Evolutionary conservation across 35 echinoderm and acorn worm genomes (phyloP).

Genomic region (Acanthaster planci): DNA sequence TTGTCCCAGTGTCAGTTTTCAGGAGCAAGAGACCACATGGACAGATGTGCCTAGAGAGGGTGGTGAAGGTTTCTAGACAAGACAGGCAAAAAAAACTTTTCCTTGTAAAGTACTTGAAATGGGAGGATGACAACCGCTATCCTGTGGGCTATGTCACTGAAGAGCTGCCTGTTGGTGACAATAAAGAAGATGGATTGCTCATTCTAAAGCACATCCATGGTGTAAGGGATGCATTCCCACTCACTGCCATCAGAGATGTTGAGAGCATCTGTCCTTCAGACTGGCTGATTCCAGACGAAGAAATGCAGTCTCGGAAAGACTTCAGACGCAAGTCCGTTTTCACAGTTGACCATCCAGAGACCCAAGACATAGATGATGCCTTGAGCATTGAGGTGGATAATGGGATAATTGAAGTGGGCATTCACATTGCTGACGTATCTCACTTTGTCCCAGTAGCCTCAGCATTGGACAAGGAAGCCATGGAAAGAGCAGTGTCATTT

Average conservation of each 20-base stretch:
- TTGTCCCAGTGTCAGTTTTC: slow-evolving; percentile 33
- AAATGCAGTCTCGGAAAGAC: slow-evolving; percentile 58
- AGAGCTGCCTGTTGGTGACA: slow-evolving; percentile 58
- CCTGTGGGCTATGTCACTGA: slow-evolving; percentile 73
- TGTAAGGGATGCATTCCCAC: slow-evolving; percentile 64
- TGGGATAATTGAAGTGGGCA: slow-evolving; percentile 49
- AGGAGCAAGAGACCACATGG: background rate
- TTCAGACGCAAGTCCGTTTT: slow-evolving; percentile 54
- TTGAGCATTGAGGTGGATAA: slow-evolving; percentile 50
- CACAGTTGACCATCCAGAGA: slow-evolving; percentile 83
- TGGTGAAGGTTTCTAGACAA: slow-evolving; percentile 46
- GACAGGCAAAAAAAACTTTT: slow-evolving; percentile 64
- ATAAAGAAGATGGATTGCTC: slow-evolving; percentile 44
- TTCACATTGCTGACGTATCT: slow-evolving; percentile 95
- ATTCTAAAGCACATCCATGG: slow-evolving; percentile 78
- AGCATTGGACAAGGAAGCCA: slow-evolving; percentile 66
- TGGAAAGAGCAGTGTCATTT: slow-evolving; percentile 63
- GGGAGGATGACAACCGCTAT: slow-evolving; percentile 44
- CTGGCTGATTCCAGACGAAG: slow-evolving; percentile 73
- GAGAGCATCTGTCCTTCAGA: slow-evolving; percentile 37
- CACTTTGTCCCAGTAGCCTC: slow-evolving; percentile 57
- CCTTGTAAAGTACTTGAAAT: slow-evolving; percentile 50
- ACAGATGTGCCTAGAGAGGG: background rate
- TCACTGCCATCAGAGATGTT: slow-evolving; percentile 28
- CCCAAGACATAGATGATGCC: slow-evolving; percentile 78